These are phyloP conservation scores for Podarcis raffonei DNA, from an alignment of 2,113 vertebrate species.

Conservation along the genomic window DNA sequence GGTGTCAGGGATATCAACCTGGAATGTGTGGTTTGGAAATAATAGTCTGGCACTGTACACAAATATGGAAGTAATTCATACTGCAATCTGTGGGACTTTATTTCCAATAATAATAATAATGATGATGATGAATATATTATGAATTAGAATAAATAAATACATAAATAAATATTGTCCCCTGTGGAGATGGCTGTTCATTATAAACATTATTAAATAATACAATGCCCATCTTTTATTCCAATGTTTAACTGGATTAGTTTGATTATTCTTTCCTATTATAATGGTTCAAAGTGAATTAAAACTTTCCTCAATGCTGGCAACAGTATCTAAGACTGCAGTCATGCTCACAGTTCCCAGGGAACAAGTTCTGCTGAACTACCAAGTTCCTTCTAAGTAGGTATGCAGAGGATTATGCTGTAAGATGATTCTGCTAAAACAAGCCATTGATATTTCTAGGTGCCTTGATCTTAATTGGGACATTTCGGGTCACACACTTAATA, in stretches of 20 bases:
- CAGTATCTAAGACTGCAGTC: too few relatives aligned
- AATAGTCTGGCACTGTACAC: neutral
- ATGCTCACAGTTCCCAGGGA: too few relatives aligned
- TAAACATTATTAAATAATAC: neutral
- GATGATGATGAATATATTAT: too few relatives aligned
- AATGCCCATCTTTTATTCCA: neutral
- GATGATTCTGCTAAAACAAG: neutral
- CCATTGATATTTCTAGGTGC: neutral
- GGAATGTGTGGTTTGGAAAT: neutral
- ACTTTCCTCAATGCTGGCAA: neutral
- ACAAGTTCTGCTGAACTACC: too few relatives aligned
- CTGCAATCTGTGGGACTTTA: neutral
- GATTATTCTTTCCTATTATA: neutral
- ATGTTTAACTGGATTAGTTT: neutral
- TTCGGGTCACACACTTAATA: neutral
- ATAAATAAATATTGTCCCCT: neutral
- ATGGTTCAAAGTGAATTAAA: neutral
- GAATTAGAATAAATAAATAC: neutral
- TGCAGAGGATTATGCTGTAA: neutral
- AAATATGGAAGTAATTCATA: neutral
- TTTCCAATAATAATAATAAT: neutral
- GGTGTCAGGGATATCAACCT: neutral
- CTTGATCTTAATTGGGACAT: neutral
- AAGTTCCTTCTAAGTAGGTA: too few relatives aligned
- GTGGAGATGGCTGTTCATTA: neutral